Conservation (phyloP, 2,888 invertebrate species). For the Athetis lepigone region DNA sequence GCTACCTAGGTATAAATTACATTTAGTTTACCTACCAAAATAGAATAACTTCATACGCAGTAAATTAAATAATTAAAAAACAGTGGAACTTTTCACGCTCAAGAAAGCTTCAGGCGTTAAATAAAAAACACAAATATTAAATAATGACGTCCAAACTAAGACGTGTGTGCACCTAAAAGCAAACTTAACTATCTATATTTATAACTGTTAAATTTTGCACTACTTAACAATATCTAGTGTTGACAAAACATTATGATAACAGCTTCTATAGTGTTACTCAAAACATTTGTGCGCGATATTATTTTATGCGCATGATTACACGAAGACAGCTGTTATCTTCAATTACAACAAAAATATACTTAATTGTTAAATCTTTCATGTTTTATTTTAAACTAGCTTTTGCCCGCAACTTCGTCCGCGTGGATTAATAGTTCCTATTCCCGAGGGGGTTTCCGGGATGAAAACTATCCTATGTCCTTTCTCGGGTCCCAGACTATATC, state of each 20-base stretch:
- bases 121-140: background rate
- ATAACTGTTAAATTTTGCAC: slow-evolving; percentile 22
- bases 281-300: slow-evolving; percentile 40
- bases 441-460: no score
- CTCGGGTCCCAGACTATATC: no score
- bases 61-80: background rate
- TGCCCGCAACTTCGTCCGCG: no score
- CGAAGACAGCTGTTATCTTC: slow-evolving; percentile 19
- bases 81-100: background rate
- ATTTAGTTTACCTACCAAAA: no score
- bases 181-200: slow-evolving; percentile 7
- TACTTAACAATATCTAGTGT: slow-evolving; percentile 33
- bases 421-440: no score
- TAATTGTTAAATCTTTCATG: background rate
- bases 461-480: no score
- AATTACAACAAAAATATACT: slow-evolving; percentile 10
- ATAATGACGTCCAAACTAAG: background rate
- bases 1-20: no score
- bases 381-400: no score
- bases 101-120: background rate
- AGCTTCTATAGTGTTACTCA: slow-evolving; percentile 30
- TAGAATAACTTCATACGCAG: no score
- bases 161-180: slow-evolving; percentile 25
- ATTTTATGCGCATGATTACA: slow-evolving; percentile 17
- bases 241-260: slow-evolving; percentile 54